Evolutionary conservation across 2,888 invertebrate species (phyloP).

Genomic region (Chromoteleia sp.): DNA sequence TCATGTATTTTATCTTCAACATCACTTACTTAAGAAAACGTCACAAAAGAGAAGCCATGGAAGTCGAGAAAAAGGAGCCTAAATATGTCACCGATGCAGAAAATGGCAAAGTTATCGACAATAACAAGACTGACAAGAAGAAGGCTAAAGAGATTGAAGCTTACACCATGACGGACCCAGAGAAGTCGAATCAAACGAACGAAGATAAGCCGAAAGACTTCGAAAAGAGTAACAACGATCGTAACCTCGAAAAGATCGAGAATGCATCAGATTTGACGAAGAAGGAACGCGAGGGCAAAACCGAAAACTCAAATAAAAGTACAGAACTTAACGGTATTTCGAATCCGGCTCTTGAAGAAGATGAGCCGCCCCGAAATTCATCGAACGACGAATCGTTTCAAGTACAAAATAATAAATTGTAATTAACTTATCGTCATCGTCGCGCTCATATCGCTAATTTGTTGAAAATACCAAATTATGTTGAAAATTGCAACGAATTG

Average conservation of each 20-base stretch:
- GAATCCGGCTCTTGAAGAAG: constrained; percentile 39
- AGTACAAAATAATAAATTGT: constrained; percentile 24
- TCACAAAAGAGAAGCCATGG: constrained; percentile 69
- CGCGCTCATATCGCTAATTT: not conserved
- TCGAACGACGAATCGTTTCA: constrained; percentile 14
- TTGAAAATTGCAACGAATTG: constrained; percentile 2
- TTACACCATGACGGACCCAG: constrained; percentile 10
- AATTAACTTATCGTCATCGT: constrained; percentile 15
- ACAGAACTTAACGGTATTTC: constrained; percentile 50
- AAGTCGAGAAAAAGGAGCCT: constrained; percentile 24
- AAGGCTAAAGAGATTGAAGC: constrained; percentile 58
- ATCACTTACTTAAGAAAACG: constrained; percentile 87
- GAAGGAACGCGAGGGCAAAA: constrained; percentile 28
- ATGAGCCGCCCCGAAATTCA: constrained; percentile 14
- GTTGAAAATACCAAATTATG: constrained; percentile 1
- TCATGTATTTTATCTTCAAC: constrained; percentile 90
- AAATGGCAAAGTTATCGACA: constrained; percentile 30
- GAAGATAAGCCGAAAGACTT: constrained; percentile 35
- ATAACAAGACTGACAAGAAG: constrained; percentile 29
- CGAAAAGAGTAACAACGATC: constrained; percentile 38
- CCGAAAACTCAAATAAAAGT: constrained; percentile 41
- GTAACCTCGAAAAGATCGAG: constrained; percentile 36
- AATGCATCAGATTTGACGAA: not conserved
- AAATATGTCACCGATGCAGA: constrained; percentile 29
- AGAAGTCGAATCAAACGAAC: constrained; percentile 14